Evolutionary conservation across 2,888 invertebrate genomes (phyloP), one percentile per base, ranked within the genome.

Genomic region (Aphidius colemani): DNA sequence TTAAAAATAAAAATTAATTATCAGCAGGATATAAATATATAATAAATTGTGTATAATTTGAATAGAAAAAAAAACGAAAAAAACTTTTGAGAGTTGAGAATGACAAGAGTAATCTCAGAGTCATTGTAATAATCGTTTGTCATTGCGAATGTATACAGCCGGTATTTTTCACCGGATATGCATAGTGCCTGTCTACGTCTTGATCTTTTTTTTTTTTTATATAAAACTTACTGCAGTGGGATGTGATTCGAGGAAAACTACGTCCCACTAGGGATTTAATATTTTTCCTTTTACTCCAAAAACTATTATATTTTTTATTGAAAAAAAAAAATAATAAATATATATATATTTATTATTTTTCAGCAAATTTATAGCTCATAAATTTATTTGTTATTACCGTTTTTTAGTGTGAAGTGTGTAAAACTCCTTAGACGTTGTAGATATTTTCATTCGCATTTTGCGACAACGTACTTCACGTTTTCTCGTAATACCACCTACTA

Each of bases 381-480:
- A 39, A 51, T 59, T 50, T 11, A 59, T 48, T 59, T 11, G 11
- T 44, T 44, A 59, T 64, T 79, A 82, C 82, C 82, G 77, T 76
- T 82, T 82, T 68, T 81, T 82, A n/a, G 81, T 75, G 45, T 81
- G 79, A 50, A 82, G 76, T 53, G 79, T 78, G 68, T 82, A 82
- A 6, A 82, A 82, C 75, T 82, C 82, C 74, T 82, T 82, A 69
- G 82, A 80, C 67, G 78, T 76, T 69, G 74, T 78, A 72, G 81
- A 79, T 13, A 82, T 76, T 64, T 81, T 73, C 81, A 82, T 81
- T 64, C 82, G 77, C 81, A 82, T 72, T 66, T 71, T 72, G 61
- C 70, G 71, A 41, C 67, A 67, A 63, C 69, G 68, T 53, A 70
- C 67, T 70, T 50, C 70, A 66, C 68, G 70, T 51, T 51, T 77